Evolutionary conservation across 1,140 invertebrate species (phyloP), one percentile per base, ranked within the genome.

Genomic region (Temnothorax longispinosus): DNA sequence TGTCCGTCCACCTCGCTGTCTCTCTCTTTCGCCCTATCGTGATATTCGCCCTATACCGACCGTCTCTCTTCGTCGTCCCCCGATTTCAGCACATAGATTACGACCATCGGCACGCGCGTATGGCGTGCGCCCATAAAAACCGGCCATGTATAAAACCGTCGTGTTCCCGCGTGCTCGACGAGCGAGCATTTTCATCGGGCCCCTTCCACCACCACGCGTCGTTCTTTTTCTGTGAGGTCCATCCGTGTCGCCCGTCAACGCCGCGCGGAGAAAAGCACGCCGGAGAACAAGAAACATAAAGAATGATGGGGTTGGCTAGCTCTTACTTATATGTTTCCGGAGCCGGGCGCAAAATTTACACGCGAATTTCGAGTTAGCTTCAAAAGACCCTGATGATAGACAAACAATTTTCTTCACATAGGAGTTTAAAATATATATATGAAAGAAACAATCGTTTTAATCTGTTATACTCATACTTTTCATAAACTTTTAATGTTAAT

Each of bases 11-110:
- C 72, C 18, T 67, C 58, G 32, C 10, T 15, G 0, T 67, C 38
- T 87, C 64, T 50, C 54, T 82, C 41, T 87, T 47, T 47, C 41
- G 7, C n/a, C 27, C 27, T 18, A 11, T 32, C 56, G 32, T 47
- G 47, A 27, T 27, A 27, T 27, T 27, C 27, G 27, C 27, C 27
- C n/a, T 75, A 54, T 18, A 50, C 21, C 52, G 44, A 50, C 54
- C 60, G 47, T 86, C 64, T 67, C 85, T 58, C 50, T 60, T 77
- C 76, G 62, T 81, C 60, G 54, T 86, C 54, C 21, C n/a, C 50
- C 69, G 72, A 85, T 87, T 87, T 87, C 86, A 85, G 56, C 80
- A 85, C 81, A 78, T 85, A 87, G 81, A 87, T 84, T 86, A 86
- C 77, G 85, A 62, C 64, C 77, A 69, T 81, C 76, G 85, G 76